Evolutionary conservation across 2,113 vertebrate genomes (phyloP).

Genomic region (Chascanopsetta lugubris): DNA sequence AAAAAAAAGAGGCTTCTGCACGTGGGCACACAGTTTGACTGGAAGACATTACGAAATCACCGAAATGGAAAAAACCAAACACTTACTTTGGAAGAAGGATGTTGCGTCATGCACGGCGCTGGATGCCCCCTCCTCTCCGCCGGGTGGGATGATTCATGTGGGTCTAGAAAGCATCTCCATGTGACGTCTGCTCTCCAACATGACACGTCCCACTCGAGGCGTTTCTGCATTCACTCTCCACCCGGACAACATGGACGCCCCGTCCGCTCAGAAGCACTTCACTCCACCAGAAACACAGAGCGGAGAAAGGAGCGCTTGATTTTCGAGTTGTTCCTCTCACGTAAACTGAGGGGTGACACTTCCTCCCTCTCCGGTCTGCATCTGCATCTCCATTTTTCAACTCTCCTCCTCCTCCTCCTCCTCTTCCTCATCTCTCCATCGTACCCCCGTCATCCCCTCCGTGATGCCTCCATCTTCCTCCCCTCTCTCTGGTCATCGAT

Average conservation of each 20-base stretch:
- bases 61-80: no score
- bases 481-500: conserved; percentile 6
- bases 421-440: background rate
- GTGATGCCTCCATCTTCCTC: background rate
- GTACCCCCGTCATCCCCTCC: background rate
- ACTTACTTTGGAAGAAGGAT: no score
- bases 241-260: background rate
- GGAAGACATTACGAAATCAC: no score
- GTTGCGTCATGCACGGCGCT: background rate
- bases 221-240: conserved; percentile 5
- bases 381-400: no score
- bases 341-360: conserved; percentile 70
- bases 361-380: conserved; percentile 56
- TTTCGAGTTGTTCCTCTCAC: conserved; percentile 38
- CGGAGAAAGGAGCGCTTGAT: background rate
- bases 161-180: conserved; percentile 2
- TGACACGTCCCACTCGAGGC: background rate
- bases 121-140: background rate
- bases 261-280: conserved; percentile 9
- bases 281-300: conserved; percentile 17
- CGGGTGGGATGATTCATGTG: conserved; percentile 5
- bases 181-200: background rate
- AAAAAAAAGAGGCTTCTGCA: no score
- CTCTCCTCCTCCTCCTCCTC: background rate
- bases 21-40: no score